These are phyloP conservation scores for Rhinolophus sinicus DNA, from an alignment of 2,113 vertebrate genomes.

Conservation along the genomic window DNA sequence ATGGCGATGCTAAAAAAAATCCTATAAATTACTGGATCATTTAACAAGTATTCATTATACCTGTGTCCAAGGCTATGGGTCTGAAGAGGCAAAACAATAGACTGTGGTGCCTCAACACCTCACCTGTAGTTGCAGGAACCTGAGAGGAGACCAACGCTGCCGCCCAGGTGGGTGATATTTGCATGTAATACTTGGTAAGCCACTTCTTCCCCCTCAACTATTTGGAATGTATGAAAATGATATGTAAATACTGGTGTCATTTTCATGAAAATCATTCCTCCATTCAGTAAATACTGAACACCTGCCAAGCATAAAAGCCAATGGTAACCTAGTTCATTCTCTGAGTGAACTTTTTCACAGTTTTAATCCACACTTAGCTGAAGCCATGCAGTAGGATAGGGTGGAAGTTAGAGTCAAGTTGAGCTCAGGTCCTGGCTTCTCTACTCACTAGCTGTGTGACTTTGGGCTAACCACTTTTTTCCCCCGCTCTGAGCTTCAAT, in stretches of 20 bases:
- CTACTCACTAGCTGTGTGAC: background rate
- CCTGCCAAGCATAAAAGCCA: background rate
- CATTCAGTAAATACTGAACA: background rate
- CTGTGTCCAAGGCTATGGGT: background rate
- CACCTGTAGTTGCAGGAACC: background rate
- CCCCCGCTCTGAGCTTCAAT: background rate
- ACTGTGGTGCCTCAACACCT: background rate
- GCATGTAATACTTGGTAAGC: background rate
- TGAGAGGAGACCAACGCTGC: background rate
- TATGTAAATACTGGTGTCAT: conserved; percentile 5
- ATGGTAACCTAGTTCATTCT: background rate
- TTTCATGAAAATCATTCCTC: conserved; percentile 40
- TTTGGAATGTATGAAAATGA: conserved; percentile 20
- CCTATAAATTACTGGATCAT: background rate
- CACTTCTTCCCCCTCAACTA: background rate
- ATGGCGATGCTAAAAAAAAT: background rate
- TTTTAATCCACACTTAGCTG: background rate
- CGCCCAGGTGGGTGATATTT: background rate
- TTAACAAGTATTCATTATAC: background rate
- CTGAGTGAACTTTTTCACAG: background rate
- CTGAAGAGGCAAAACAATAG: conserved; percentile 5
- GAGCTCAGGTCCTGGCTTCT: background rate
- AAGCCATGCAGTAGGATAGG: background rate
- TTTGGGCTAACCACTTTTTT: background rate
- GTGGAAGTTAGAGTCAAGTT: background rate